Percentiles rank a stretch among this genome's conserved stretches.
phyloP scores from a whole-genome alignment of 2,888 invertebrate species.

The Apotomis turbidana region DNA sequence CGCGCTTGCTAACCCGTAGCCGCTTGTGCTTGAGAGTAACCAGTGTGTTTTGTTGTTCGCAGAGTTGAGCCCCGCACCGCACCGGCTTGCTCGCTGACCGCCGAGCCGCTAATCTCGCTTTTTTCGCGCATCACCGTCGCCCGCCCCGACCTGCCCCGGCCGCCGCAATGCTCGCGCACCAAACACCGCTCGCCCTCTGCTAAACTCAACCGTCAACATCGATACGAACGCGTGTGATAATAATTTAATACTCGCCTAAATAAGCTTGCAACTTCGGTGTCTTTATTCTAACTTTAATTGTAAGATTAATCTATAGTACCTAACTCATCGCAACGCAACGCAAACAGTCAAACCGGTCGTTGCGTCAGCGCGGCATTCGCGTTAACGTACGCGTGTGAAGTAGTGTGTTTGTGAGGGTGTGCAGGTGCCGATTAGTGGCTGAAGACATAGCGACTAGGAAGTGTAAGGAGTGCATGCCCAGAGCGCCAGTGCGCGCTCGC shows the following conservation, averaged over 20 bases:
- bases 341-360: conserved; percentile 37
- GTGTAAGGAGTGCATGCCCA: conserved; percentile 71
- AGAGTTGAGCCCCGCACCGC: conserved; percentile 83
- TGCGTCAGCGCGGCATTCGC: conserved; percentile 52
- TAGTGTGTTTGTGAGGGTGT: conserved; percentile 70
- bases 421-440: conserved; percentile 58
- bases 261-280: conserved; percentile 83
- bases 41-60: conserved; percentile 84
- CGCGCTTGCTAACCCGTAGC: conserved; percentile 82
- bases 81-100: conserved; percentile 83
- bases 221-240: conserved; percentile 82
- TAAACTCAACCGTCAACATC: conserved; percentile 81
- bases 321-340: conserved; percentile 53
- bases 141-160: conserved; percentile 76
- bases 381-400: conserved; percentile 66
- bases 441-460: conserved; percentile 53
- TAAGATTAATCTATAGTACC: conserved; percentile 76
- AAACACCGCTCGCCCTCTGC: conserved; percentile 82
- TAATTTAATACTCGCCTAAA: conserved; percentile 80
- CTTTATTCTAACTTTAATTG: conserved; percentile 79
- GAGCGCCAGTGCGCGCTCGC: conserved; percentile 78
- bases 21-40: conserved; percentile 83
- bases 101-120: conserved; percentile 84
- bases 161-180: conserved; percentile 81
- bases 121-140: conserved; percentile 80